phyloP scores from a whole-genome alignment of 1,140 invertebrate genomes.

The Bombus breviceps region DNA sequence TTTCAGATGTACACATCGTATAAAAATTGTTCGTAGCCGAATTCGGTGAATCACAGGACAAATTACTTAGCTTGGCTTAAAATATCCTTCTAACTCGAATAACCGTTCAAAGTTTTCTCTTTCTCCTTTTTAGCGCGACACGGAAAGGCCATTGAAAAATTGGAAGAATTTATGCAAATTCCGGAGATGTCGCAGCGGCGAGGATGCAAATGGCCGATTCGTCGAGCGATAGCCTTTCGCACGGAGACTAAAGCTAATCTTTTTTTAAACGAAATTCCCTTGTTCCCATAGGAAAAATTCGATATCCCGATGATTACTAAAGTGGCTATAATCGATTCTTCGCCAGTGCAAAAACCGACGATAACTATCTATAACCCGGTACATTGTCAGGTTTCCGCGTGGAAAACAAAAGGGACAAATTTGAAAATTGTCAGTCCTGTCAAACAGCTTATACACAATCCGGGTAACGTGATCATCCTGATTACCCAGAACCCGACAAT shows the following conservation, averaged over 20 bases:
- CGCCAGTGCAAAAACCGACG: background rate
- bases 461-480: background rate
- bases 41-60: no score
- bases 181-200: background rate
- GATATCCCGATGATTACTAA: background rate
- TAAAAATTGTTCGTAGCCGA: no score
- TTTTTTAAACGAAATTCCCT: conserved; percentile 6
- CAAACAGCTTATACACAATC: background rate
- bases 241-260: background rate
- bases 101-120: no score
- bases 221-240: background rate
- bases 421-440: background rate
- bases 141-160: background rate
- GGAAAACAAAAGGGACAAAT: background rate
- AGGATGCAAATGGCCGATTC: conserved; percentile 22
- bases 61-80: background rate
- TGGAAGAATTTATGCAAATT: conserved; percentile 20
- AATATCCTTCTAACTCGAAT: background rate
- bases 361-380: background rate
- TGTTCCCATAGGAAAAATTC: background rate
- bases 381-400: background rate
- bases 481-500: conserved; percentile 2
- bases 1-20: no score
- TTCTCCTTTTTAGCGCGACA: background rate
- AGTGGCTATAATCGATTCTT: background rate